Evolutionary conservation across 2,113 vertebrate species (phyloP).

Genomic region (Octodon degus): DNA sequence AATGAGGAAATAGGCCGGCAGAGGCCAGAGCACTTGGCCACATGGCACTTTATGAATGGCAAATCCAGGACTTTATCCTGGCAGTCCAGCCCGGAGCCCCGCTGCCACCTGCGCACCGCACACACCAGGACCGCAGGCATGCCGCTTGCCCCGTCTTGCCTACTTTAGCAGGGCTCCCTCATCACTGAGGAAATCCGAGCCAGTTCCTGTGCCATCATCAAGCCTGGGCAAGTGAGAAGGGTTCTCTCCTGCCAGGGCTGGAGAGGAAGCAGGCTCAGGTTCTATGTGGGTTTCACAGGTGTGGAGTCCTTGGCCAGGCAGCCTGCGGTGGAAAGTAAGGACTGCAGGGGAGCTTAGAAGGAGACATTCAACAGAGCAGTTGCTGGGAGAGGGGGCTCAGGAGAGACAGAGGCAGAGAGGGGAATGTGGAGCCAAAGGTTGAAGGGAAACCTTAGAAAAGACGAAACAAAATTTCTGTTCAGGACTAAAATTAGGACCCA

Average conservation of each 20-base stretch:
- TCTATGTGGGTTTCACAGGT: slow-evolving; percentile 6
- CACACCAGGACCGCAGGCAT: not conserved
- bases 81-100: not conserved
- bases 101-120: not conserved
- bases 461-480: not conserved
- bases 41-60: not conserved
- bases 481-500: not conserved
- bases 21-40: not conserved
- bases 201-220: not conserved
- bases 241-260: not conserved
- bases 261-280: not conserved
- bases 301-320: not conserved
- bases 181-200: not conserved
- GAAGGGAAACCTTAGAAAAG: not conserved
- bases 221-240: not conserved
- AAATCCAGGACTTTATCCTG: not conserved
- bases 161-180: not conserved
- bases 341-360: not conserved
- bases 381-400: not conserved
- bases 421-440: not conserved
- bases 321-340: not conserved
- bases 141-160: no score
- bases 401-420: not conserved
- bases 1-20: not conserved
- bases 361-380: not conserved